Conservation (phyloP, 2,113 vertebrate species). For the Ailurus styani region DNA sequence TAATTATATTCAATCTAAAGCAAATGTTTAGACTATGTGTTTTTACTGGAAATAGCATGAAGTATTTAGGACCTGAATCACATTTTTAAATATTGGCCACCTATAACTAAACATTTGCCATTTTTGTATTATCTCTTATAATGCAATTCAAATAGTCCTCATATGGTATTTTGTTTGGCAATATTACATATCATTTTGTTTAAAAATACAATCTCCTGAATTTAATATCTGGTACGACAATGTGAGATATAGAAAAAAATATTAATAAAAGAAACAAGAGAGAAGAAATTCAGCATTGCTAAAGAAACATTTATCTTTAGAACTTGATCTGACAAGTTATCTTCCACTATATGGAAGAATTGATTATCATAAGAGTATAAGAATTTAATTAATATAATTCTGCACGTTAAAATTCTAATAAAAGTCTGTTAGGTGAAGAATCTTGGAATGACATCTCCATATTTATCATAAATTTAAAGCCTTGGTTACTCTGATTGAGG, state of each 20-base stretch:
- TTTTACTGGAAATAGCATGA: slow-evolving; percentile 58
- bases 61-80: slow-evolving; percentile 46
- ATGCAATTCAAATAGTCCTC: slow-evolving; percentile 59
- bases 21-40: slow-evolving; percentile 58
- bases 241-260: background rate
- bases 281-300: background rate
- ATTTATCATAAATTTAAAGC: background rate
- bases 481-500: background rate
- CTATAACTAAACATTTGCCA: slow-evolving; percentile 61
- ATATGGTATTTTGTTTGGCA: slow-evolving; percentile 62
- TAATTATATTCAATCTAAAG: slow-evolving; percentile 49
- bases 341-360: background rate
- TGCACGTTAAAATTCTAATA: background rate
- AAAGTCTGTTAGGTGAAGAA: background rate
- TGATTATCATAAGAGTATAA: background rate
- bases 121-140: slow-evolving; percentile 69
- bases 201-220: slow-evolving; percentile 71
- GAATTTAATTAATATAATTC: background rate
- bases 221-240: background rate
- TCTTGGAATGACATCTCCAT: background rate
- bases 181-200: slow-evolving; percentile 61
- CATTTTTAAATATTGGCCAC: slow-evolving; percentile 43
- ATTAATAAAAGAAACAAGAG: slow-evolving; percentile 7
- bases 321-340: background rate
- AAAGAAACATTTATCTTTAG: slow-evolving; percentile 25